These are phyloP conservation scores for Syrmaticus mikado DNA, from an alignment of 2,113 vertebrate genomes.

Conservation along the genomic window DNA sequence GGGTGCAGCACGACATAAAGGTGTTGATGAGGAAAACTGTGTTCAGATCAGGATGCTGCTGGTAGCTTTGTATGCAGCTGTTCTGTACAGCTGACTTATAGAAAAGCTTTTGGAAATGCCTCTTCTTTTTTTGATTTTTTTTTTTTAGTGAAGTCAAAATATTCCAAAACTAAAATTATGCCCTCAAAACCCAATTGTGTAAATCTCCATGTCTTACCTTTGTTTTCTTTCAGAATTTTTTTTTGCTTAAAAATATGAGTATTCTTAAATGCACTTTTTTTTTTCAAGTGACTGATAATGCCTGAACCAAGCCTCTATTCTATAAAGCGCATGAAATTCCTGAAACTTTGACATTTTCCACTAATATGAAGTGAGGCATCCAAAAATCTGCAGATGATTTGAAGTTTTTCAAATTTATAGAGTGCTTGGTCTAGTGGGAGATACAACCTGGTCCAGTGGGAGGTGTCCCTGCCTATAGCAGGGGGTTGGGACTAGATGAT, in stretches of 20 bases:
- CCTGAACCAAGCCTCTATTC: neutral
- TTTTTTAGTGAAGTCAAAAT: neutral
- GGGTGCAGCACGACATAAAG: neutral
- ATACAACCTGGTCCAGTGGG: no score
- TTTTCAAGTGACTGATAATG: neutral
- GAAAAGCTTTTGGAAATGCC: neutral
- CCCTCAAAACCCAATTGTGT: neutral
- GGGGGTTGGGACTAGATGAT: no score
- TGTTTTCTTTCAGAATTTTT: neutral
- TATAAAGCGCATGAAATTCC: neutral
- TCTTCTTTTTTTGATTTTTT: accelerated
- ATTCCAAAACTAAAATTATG: neutral
- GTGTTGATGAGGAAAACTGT: neutral
- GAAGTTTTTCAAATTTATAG: neutral
- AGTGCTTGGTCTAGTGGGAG: no score
- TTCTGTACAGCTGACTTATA: neutral
- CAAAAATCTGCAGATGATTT: neutral
- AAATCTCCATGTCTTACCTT: neutral
- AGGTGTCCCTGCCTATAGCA: no score
- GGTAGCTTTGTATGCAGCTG: neutral
- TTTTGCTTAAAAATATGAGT: neutral
- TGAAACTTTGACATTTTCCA: neutral
- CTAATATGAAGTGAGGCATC: neutral
- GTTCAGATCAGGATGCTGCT: neutral
- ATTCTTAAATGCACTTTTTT: neutral